Percentiles rank a stretch among this genome's conserved stretches.
Conservation (phyloP, 2,113 vertebrate species). For the Prinia subflava region DNA sequence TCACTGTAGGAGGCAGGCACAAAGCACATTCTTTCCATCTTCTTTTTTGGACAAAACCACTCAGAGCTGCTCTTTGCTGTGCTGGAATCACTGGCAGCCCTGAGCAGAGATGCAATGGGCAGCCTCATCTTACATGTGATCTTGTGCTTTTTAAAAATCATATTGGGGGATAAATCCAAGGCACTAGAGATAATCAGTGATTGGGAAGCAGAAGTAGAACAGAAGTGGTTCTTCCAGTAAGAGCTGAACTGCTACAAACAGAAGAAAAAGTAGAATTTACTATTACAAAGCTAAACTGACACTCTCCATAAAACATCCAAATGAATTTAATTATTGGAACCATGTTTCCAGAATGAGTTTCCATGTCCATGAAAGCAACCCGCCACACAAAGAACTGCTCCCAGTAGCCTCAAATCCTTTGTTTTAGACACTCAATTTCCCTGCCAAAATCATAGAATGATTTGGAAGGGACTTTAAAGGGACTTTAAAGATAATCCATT, state of each 20-base stretch:
- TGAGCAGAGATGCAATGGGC: not conserved
- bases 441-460: not conserved
- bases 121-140: not conserved
- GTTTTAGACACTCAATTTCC: not conserved
- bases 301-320: not conserved
- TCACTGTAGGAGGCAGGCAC: not conserved
- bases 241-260: not conserved
- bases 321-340: slow-evolving; percentile 9
- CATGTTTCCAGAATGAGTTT: not conserved
- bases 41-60: not conserved
- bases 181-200: not conserved
- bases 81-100: not conserved
- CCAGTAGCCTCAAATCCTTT: not conserved
- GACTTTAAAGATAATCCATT: not conserved
- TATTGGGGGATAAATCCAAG: not conserved
- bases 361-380: not conserved
- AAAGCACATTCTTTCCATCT: not conserved
- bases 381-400: not conserved
- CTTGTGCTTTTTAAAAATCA: not conserved
- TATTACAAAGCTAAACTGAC: not conserved
- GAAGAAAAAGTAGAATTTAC: not conserved
- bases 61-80: not conserved
- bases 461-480: not conserved
- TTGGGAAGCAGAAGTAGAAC: not conserved
- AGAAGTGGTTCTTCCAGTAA: not conserved